Conservation (phyloP, 2,113 vertebrate genomes). For the Nyctereutes procyonoides region DNA sequence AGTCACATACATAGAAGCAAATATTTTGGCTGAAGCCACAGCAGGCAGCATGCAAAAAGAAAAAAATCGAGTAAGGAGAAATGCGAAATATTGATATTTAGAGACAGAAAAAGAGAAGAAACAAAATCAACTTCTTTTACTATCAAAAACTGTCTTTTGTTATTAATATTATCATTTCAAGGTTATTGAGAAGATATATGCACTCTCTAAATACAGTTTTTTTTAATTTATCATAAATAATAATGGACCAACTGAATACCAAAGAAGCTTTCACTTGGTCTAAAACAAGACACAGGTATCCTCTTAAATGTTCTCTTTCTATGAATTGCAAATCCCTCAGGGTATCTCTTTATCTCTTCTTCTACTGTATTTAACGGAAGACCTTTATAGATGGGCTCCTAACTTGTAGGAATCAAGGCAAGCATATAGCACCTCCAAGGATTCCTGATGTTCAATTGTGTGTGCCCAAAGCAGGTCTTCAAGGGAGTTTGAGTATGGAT, state of each 20-base stretch:
- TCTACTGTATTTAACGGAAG: neutral
- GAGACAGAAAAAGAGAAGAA: neutral
- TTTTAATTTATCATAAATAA: neutral
- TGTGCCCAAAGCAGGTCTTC: neutral
- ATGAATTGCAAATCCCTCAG: neutral
- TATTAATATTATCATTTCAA: neutral
- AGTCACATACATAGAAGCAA: neutral
- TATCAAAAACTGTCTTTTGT: neutral
- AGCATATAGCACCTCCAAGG: neutral
- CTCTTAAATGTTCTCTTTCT: neutral
- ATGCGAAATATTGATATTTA: neutral
- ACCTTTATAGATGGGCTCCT: neutral
- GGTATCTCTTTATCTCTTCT: neutral
- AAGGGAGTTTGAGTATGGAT: accelerated
- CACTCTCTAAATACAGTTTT: neutral
- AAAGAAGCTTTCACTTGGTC: neutral
- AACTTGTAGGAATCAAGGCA: neutral
- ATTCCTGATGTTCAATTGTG: neutral
- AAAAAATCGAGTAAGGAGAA: neutral
- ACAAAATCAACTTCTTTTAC: neutral
- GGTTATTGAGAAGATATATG: neutral
- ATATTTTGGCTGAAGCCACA: neutral
- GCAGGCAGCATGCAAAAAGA: neutral
- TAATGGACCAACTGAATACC: neutral
- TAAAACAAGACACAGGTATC: neutral